Evolutionary conservation across 1,140 invertebrate species (phyloP), one percentile per base, ranked within the genome.

Genomic region (Macrostomum lignano): DNA sequence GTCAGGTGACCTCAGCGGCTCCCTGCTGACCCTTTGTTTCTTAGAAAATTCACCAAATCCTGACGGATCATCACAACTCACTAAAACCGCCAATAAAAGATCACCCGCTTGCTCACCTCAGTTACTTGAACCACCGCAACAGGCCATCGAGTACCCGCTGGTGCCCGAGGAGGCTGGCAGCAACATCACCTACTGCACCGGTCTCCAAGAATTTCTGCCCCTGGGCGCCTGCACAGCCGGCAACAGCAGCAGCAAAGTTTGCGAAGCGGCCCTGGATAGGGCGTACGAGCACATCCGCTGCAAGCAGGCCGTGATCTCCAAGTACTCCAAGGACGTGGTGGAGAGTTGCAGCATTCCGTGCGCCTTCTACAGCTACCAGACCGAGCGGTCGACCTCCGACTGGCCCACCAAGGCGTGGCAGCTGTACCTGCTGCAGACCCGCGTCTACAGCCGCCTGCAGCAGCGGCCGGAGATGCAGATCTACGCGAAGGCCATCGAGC

Each of bases 81-180:
- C n/a, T n/a, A n/a, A n/a, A n/a, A n/a, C n/a, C n/a, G n/a, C n/a
- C n/a, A n/a, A n/a, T n/a, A n/a, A n/a, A n/a, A n/a, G n/a, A n/a
- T n/a, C n/a, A n/a, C n/a, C n/a, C n/a, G n/a, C n/a, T n/a, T n/a
- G n/a, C n/a, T n/a, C n/a, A n/a, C n/a, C n/a, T n/a, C n/a, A n/a
- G n/a, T n/a, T n/a, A n/a, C n/a, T n/a, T n/a, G n/a, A n/a, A n/a
- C n/a, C n/a, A n/a, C n/a, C n/a, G n/a, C n/a, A n/a, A n/a, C n/a
- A n/a, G 11, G 32, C 32, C 5, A 33, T 33, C 26, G 32, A 33
- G 20, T 33, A 33, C 19, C 22, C 32, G 19, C 19, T 28, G 15
- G 26, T 28, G 26, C 19, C 26, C 3, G 19, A 14, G n/a, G n/a
- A n/a, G n/a, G n/a, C n/a, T n/a, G n/a, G n/a, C n/a, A n/a, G n/a